Evolutionary conservation across 2,797 vertebrate species (phyloP), one percentile per base, ranked within the genome.

Genomic region (Bufotes viridis): DNA sequence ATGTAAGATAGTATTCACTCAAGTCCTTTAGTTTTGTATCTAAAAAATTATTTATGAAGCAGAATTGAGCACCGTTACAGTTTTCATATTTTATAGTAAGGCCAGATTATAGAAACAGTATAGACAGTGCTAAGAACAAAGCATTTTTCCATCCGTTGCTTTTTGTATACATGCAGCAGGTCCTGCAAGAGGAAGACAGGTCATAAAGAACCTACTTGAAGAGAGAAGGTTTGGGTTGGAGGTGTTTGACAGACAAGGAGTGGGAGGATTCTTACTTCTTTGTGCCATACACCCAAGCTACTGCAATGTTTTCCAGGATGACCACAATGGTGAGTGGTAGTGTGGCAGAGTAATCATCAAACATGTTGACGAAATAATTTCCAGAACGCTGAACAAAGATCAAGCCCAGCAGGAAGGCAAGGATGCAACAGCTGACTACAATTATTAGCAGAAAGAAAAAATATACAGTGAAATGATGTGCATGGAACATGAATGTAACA

Each of bases 281-380:
- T 87, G 97, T 98, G 90, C 98, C 98, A 0, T 99, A 99, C 90
- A 98, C 94, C 98, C 98, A 99, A 84, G 98, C 96, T 87, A 99
- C 97, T 0, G 98, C 97, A 0, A 98, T 88, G 91, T 99, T 99
- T 93, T 99, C 98, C 87, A 99, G 94, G 92, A 98, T 97, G 90
- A 99, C 98, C 67, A 99, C 97, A 0, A 98, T 92, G 0, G 97
- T 98, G 93, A 99, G 97, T 0, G 98, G 98, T 92, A 99, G 92
- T 0, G 97, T 98, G 49, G 98, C 98, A 0, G 98, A 99, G 90
- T 98, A 99, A 90, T 99, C 98, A 0, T 99, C 98, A 86, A 99
- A 99, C 98, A 99, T 99, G 91, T 96, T 97, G 94, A 99, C 98
- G 91, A 97, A 99, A 93, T 99, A 99, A 90, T 99, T 99, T 84